Evolutionary conservation across 2,888 invertebrate genomes (phyloP), one percentile per base, ranked within the genome.

Genomic region (Hermaeophaga mercurialis): DNA sequence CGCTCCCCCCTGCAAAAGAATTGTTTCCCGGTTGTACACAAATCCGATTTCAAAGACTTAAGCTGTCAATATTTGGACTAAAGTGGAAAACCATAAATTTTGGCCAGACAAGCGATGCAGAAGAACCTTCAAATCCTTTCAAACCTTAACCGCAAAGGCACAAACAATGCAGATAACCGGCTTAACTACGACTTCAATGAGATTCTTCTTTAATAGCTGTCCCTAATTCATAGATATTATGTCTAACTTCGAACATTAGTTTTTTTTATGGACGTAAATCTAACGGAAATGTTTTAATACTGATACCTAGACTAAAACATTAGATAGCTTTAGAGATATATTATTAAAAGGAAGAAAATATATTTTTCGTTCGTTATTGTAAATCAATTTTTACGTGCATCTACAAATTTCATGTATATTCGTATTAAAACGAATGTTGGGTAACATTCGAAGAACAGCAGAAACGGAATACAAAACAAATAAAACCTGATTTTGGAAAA

Each of bases 51-150:
- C 34, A 46, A 46, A 46, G 46, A 46, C 34, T 46, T 17, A 19
- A 14, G 31, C 36, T 36, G 56, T 56, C 56, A 56, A 56, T 56
- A 56, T 56, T 56, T 56, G 15, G 56, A 56, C 56, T 50, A 22
- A 39, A 56, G 50, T 56, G 43, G 50, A 56, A 50, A 36, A 39
- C 44, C 56, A 50, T 56, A 56, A 56, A 56, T 56, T 56, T 41
- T 6, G 14, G 36, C 33, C 17, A 46, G 56, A 56, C 56, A 56
- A 50, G 7, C 47, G 14, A 24, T 36, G 47, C 36, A 24, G 47
- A 24, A 24, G 19, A 38, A 39, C 24, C 46, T 45, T 52, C 38
- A 28, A 31, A 50, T 43, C 34, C 50, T 26, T 56, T 56, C 46
- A 56, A 50, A 31, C 50, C 38, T 17, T 39, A 56, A 56, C 56